Evolutionary conservation across 2,797 vertebrate species (phyloP).

Genomic region (Lindbergichthys nudifrons): DNA sequence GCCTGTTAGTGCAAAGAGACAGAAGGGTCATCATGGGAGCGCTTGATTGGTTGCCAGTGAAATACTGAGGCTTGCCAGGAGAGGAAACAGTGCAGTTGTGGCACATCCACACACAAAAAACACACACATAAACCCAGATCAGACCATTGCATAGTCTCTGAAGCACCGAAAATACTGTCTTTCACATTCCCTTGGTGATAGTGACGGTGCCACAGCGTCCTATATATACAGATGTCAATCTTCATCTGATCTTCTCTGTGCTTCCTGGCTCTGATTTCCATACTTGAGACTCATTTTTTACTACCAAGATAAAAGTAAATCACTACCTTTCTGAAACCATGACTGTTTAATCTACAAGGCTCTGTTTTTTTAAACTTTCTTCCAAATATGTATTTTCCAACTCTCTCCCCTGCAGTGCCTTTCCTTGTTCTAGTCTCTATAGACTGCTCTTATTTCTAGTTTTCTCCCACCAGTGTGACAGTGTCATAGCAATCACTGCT

Average conservation of each 20-base stretch:
- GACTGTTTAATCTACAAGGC: constrained; percentile 41
- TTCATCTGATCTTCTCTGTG: constrained; percentile 38
- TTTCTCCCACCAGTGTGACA: constrained; percentile 70
- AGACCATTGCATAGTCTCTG: constrained; percentile 58
- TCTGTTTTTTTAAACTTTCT: constrained; percentile 38
- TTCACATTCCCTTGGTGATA: constrained; percentile 55
- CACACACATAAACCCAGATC: constrained; percentile 66
- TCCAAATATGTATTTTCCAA: constrained; percentile 35
- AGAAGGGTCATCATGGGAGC: constrained; percentile 84
- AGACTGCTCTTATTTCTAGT: constrained; percentile 59
- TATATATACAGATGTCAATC: constrained; percentile 55
- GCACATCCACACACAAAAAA: constrained; percentile 63
- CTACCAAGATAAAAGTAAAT: constrained; percentile 32
- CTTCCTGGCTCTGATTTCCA: constrained; percentile 43
- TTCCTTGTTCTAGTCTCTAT: constrained; percentile 54
- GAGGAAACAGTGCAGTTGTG: constrained; percentile 79
- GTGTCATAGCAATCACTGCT: constrained; percentile 74
- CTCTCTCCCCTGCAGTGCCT: constrained; percentile 47
- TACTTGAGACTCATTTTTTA: constrained; percentile 33
- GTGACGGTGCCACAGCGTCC: constrained; percentile 42
- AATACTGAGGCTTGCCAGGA: constrained; percentile 78
- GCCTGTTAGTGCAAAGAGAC: constrained; percentile 84
- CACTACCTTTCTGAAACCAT: constrained; percentile 30
- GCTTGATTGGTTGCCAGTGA: constrained; percentile 84
- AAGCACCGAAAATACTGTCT: constrained; percentile 60